phyloP scores from a whole-genome alignment of 2,113 vertebrate species.

The Rhinopithecus roxellana region DNA sequence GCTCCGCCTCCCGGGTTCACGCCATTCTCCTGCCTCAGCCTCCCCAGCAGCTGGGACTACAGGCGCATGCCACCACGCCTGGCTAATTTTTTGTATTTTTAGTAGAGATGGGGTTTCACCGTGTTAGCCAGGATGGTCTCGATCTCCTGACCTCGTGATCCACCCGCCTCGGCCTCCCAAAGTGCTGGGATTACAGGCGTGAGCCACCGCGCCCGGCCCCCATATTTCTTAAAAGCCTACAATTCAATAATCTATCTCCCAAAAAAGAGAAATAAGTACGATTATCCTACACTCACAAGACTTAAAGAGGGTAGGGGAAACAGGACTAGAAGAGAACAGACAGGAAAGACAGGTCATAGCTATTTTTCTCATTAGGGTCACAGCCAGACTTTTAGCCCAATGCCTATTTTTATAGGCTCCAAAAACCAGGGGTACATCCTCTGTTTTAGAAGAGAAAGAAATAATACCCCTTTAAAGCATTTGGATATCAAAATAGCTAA shows the following conservation, averaged over 20 bases:
- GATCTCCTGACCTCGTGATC: too few relatives aligned
- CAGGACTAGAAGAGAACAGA: not conserved
- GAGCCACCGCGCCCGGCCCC: too few relatives aligned
- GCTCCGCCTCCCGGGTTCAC: too few relatives aligned
- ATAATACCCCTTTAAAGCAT: not conserved
- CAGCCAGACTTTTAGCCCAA: not conserved
- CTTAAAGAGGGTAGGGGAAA: not conserved
- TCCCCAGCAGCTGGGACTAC: too few relatives aligned
- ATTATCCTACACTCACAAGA: not conserved
- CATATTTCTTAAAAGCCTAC: not conserved
- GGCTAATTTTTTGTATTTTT: too few relatives aligned
- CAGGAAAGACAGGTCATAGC: not conserved
- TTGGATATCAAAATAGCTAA: constrained; percentile 7
- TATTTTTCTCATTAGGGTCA: not conserved
- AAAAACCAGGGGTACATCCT: not conserved
- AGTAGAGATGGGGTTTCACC: too few relatives aligned
- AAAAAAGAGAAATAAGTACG: not conserved
- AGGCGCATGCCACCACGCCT: too few relatives aligned
- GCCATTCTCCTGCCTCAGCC: too few relatives aligned
- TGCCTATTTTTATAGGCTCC: not conserved
- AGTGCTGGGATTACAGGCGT: too few relatives aligned
- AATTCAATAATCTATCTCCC: not conserved
- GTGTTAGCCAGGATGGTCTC: too few relatives aligned
- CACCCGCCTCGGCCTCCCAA: too few relatives aligned
- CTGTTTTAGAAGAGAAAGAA: not conserved